These are phyloP conservation scores for Nomada goodeniana DNA, from an alignment of 2,888 invertebrate species.

Conservation along the genomic window DNA sequence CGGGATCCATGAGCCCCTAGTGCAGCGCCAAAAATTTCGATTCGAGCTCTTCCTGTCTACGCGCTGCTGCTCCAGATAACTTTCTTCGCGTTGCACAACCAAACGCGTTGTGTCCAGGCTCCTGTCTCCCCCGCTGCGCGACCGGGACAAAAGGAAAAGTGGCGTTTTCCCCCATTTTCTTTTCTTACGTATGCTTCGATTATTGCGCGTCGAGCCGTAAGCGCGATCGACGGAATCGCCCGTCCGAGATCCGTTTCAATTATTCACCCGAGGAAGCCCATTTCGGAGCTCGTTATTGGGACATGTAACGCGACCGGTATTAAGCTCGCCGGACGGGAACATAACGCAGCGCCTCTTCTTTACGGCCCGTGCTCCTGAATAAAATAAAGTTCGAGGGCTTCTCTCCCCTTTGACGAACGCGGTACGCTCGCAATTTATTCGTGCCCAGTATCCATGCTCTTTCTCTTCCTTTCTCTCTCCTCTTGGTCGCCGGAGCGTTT, in stretches of 20 bases:
- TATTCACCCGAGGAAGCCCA: constrained; percentile 64
- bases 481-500: neutral
- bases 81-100: constrained; percentile 40
- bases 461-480: neutral
- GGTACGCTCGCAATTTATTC: constrained; percentile 22
- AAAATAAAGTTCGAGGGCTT: constrained; percentile 19
- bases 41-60: constrained; percentile 4
- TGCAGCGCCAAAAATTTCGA: neutral
- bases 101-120: neutral
- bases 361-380: constrained; percentile 1
- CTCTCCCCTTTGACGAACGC: neutral
- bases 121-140: neutral
- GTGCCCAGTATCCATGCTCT: neutral
- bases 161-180: neutral
- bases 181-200: neutral
- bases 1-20: neutral
- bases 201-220: neutral
- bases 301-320: constrained; percentile 60
- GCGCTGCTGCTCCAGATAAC: constrained; percentile 32
- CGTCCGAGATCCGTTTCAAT: neutral
- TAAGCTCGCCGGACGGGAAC: constrained; percentile 41
- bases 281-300: constrained; percentile 59
- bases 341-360: constrained; percentile 39
- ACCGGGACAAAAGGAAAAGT: constrained; percentile 15
- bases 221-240: neutral